Percentiles rank a stretch among this genome's conserved stretches.
Evolutionary conservation across 1,140 invertebrate genomes (phyloP).

Genomic region (Palaemon carinicauda): DNA sequence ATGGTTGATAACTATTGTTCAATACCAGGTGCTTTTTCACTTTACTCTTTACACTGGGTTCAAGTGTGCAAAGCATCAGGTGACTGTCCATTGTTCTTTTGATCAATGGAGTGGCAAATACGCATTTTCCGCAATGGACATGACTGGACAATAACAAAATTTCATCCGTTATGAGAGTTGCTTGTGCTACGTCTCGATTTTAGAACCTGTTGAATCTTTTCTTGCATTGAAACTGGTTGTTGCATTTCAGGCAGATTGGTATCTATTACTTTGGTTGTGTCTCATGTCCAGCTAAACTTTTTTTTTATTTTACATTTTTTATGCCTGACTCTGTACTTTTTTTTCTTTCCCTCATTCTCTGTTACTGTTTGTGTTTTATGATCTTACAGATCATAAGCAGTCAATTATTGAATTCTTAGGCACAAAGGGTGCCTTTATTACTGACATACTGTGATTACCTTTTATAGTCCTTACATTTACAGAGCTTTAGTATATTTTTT

Average conservation of each 20-base stretch:
- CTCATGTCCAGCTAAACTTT: slow-evolving; percentile 19
- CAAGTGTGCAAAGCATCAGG: no score
- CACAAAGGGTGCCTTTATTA: slow-evolving; percentile 50
- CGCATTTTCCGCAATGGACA: no score
- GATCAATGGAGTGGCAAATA: no score
- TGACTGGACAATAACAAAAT: no score
- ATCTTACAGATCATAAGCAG: slow-evolving; percentile 31
- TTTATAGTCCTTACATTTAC: slow-evolving; percentile 55
- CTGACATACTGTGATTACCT: slow-evolving; percentile 57
- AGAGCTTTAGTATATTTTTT: slow-evolving; percentile 59
- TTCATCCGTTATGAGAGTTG: no score
- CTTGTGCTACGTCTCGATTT: no score
- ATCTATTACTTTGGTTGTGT: slow-evolving; percentile 49
- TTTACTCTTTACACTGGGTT: no score
- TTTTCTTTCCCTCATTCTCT: not conserved
- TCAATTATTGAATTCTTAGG: slow-evolving; percentile 33
- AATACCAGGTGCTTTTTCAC: no score
- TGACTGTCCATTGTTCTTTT: no score
- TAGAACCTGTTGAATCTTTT: no score
- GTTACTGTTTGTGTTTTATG: slow-evolving; percentile 36
- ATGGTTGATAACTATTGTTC: no score
- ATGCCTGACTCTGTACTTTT: slow-evolving; percentile 10
- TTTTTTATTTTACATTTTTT: not conserved
- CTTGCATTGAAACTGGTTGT: not conserved
- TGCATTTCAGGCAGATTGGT: not conserved